Evolutionary conservation across 2,113 vertebrate genomes (phyloP).

Genomic region (Dasyurus viverrinus): DNA sequence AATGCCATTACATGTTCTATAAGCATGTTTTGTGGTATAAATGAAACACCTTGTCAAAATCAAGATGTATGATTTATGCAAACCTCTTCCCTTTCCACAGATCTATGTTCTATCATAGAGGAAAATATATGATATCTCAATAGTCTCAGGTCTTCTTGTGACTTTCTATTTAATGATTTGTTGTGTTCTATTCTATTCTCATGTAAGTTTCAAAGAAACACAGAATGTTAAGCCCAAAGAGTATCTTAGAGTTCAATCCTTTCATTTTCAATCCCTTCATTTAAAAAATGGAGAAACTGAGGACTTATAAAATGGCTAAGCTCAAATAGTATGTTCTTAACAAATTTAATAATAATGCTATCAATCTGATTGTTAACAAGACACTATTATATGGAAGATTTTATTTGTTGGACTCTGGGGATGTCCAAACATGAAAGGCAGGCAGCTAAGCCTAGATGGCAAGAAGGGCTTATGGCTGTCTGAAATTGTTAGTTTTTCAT

Average conservation of each 20-base stretch:
- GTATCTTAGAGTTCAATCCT: not conserved
- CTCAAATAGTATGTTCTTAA: not conserved
- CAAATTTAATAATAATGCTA: not conserved
- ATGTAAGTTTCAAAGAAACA: not conserved
- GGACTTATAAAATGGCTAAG: not conserved
- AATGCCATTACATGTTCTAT: not conserved
- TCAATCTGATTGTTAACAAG: not conserved
- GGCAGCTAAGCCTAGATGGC: not conserved
- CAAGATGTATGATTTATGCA: not conserved
- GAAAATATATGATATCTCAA: not conserved
- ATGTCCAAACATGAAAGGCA: not conserved
- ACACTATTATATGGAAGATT: not conserved
- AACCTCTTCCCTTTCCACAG: not conserved
- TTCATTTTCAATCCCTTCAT: not conserved
- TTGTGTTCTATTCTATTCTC: not conserved
- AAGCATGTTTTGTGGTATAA: not conserved
- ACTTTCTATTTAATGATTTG: not conserved
- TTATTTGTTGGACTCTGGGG: not conserved
- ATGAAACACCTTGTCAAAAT: not conserved
- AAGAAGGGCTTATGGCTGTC: not conserved
- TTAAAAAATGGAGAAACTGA: not conserved
- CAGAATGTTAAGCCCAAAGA: not conserved
- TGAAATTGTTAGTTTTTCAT: not conserved
- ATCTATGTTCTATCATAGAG: not conserved
- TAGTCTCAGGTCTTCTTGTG: not conserved